Evolutionary conservation across 2,797 vertebrate genomes (phyloP).

Genomic region (Mus minutoides): DNA sequence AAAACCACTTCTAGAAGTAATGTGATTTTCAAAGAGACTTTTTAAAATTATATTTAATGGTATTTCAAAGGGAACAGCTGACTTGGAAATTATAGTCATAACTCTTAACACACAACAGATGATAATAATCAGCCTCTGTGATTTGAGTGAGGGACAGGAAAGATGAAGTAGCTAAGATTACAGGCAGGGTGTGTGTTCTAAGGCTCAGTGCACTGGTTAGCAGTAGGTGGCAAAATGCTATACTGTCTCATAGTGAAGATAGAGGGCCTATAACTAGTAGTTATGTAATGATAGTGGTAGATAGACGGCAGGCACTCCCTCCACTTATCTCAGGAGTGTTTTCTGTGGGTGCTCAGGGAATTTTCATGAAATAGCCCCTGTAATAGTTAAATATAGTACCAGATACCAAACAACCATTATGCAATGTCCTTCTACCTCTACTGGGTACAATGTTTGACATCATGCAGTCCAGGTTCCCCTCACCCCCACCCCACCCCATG

Average conservation of each 20-base stretch:
- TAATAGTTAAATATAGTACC: background rate
- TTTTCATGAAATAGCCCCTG: background rate
- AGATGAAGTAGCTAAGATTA: background rate
- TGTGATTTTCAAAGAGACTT: constrained; percentile 36
- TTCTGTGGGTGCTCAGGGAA: background rate
- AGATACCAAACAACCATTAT: background rate
- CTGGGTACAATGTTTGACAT: background rate
- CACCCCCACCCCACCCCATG: no score
- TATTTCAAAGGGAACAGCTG: constrained; percentile 43
- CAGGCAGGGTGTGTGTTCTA: background rate
- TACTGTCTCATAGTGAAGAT: background rate
- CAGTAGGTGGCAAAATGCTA: background rate
- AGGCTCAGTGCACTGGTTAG: background rate
- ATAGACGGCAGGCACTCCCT: background rate
- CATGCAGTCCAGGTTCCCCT: no score
- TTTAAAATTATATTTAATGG: constrained; percentile 53
- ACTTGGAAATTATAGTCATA: constrained; percentile 54
- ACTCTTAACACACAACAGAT: constrained; percentile 59
- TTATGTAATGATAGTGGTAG: background rate
- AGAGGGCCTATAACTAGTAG: background rate
- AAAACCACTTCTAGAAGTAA: constrained; percentile 23
- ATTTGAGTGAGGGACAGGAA: constrained; percentile 29
- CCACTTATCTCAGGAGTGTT: background rate
- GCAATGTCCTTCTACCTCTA: background rate
- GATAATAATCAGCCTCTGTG: constrained; percentile 16